Percentiles rank a stretch among this genome's conserved stretches.
phyloP scores from a whole-genome alignment of 2,113 vertebrate species.

The Gavialis gangeticus region DNA sequence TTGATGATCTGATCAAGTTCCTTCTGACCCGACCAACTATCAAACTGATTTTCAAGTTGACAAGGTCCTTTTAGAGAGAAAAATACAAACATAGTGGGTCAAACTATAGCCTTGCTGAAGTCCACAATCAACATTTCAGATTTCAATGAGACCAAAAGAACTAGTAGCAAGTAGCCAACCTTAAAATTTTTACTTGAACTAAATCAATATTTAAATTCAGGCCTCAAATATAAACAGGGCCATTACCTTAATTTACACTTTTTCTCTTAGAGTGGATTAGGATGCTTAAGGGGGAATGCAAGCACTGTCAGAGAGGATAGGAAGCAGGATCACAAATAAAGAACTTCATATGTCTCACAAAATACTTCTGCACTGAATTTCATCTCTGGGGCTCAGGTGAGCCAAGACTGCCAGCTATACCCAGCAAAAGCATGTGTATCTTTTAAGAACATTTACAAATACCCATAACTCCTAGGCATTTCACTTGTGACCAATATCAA shows the following conservation, averaged over 20 bases:
- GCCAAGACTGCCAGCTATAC: constrained; percentile 6
- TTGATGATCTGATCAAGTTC: too few species aligned
- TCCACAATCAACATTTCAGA: too few species aligned
- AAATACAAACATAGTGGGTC: too few species aligned
- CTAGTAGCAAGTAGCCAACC: too few species aligned
- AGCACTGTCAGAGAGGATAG: background rate
- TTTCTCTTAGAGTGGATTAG: background rate
- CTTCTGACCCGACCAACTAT: too few species aligned
- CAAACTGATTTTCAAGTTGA: too few species aligned
- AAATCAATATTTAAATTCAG: background rate
- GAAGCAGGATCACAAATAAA: background rate
- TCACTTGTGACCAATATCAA: background rate
- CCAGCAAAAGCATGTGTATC: background rate
- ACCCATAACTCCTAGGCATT: background rate
- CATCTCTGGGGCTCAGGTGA: background rate
- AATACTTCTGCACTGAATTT: background rate
- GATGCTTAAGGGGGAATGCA: background rate
- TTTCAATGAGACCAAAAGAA: too few species aligned
- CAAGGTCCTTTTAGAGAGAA: too few species aligned
- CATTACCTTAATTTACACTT: background rate
- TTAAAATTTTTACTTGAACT: background rate
- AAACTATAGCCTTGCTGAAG: too few species aligned
- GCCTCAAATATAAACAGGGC: background rate
- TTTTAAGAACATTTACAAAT: background rate
- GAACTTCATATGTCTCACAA: background rate